These are phyloP conservation scores for Melanotaenia trifasciata DNA, from an alignment of 2,797 vertebrate species.

Conservation along the genomic window DNA sequence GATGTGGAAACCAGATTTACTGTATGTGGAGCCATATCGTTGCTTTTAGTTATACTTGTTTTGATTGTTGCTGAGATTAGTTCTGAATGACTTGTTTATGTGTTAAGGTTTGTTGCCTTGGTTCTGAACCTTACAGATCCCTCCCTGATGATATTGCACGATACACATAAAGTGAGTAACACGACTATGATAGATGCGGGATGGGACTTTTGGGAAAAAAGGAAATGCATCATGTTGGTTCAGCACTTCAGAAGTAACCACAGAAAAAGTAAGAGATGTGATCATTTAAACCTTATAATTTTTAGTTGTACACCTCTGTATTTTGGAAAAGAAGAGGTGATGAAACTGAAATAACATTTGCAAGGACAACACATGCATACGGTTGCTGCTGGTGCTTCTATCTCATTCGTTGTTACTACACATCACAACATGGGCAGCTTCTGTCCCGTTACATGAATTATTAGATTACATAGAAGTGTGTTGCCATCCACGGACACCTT, in stretches of 20 bases:
- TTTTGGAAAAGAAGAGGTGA: not conserved
- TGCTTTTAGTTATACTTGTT: not conserved
- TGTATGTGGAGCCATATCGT: not conserved
- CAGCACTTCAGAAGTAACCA: not conserved
- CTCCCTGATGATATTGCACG: not conserved
- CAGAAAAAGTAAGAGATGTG: not conserved
- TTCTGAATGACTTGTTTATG: not conserved
- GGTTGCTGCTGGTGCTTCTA: not conserved
- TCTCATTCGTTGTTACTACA: not conserved
- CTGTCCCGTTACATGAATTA: not conserved
- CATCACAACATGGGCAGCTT: not conserved
- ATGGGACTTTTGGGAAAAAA: not conserved
- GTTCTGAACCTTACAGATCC: not conserved
- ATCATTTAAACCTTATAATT: not conserved
- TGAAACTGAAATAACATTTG: not conserved
- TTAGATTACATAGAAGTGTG: not conserved
- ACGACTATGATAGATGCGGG: not conserved
- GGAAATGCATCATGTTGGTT: not conserved
- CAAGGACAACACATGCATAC: not conserved
- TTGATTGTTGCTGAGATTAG: not conserved
- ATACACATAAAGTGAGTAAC: not conserved
- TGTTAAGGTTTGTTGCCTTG: conserved; percentile 4
- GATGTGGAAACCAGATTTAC: not conserved
- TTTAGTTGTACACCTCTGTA: not conserved
- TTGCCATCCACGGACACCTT: not conserved